phyloP scores from a whole-genome alignment of 2,797 vertebrate genomes.

The Gambelia wislizenii region DNA sequence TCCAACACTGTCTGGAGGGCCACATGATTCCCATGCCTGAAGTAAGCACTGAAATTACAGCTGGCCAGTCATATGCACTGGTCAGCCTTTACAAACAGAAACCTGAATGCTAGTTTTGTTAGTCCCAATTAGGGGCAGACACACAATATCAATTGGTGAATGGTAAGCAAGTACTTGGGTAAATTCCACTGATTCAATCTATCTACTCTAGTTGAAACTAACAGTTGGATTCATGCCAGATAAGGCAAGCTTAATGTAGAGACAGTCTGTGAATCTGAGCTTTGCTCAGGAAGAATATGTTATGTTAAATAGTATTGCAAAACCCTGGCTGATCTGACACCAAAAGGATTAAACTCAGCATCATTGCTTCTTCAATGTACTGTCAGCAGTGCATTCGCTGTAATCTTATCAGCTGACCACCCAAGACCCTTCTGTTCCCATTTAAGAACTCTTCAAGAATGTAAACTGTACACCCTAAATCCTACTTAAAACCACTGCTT shows the following conservation, averaged over 20 bases:
- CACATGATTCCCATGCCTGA: background rate
- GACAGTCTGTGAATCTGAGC: conserved; percentile 47
- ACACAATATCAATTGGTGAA: too few relatives aligned
- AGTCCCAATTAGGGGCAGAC: too few relatives aligned
- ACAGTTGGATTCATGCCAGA: background rate
- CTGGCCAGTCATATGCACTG: conserved; percentile 6
- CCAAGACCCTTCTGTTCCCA: background rate
- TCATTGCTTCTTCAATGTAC: background rate
- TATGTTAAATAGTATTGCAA: background rate
- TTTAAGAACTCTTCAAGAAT: conserved; percentile 44
- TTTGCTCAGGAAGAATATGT: conserved; percentile 49
- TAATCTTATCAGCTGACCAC: conserved; percentile 60
- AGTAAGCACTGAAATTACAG: background rate
- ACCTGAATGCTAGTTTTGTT: too few relatives aligned
- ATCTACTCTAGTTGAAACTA: too few relatives aligned
- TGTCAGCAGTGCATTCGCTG: background rate
- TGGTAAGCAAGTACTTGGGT: too few relatives aligned
- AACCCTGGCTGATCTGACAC: background rate
- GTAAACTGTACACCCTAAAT: conserved; percentile 16
- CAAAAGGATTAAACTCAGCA: background rate
- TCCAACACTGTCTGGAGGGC: too few relatives aligned
- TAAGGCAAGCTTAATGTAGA: conserved; percentile 13
- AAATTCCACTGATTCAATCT: too few relatives aligned
- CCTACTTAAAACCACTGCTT: background rate
- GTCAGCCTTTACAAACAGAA: conserved; percentile 59